Evolutionary conservation across 2,113 vertebrate species (phyloP).

Genomic region (Ardeotis arabs): DNA sequence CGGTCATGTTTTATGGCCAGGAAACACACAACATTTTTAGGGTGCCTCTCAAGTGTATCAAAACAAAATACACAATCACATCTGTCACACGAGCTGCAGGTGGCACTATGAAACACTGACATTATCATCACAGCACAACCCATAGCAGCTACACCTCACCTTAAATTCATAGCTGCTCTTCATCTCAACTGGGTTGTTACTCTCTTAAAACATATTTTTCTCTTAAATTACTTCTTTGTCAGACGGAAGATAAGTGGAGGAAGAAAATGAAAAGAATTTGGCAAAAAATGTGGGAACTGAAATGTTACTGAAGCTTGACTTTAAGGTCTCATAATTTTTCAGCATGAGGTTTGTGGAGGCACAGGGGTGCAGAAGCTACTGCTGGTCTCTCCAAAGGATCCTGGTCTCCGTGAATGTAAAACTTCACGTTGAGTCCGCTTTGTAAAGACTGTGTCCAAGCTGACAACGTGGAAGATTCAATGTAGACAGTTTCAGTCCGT

Average conservation of each 20-base stretch:
- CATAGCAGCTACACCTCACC: neutral
- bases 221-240: neutral
- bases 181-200: neutral
- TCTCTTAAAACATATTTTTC: conserved; percentile 11
- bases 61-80: neutral
- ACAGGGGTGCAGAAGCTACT: neutral
- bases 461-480: neutral
- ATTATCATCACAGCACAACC: neutral
- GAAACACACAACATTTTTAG: neutral
- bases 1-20: neutral
- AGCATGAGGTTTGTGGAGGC: neutral
- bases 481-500: neutral
- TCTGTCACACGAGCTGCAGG: conserved; percentile 24
- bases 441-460: neutral
- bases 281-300: neutral
- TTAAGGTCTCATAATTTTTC: neutral
- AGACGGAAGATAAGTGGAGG: neutral
- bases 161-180: conserved; percentile 6
- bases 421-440: neutral
- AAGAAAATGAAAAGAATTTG: neutral
- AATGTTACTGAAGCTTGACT: neutral
- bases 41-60: neutral
- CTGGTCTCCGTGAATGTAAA: neutral
- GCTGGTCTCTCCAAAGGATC: neutral
- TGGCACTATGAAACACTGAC: neutral